phyloP scores from a whole-genome alignment of 2,797 vertebrate genomes.

The Thunnus albacares region DNA sequence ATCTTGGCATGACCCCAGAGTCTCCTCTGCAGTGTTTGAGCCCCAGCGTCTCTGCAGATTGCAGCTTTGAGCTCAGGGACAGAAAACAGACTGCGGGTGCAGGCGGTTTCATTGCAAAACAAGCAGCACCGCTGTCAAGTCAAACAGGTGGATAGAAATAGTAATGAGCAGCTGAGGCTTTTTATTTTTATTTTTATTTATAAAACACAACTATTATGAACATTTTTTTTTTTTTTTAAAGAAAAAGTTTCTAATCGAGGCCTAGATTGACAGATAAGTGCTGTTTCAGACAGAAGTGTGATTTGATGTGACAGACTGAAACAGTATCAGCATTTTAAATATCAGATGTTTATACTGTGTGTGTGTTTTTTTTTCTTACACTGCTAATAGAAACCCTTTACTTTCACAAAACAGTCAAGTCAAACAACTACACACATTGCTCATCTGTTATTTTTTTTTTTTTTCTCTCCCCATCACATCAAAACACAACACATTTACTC shows the following conservation, averaged over 20 bases:
- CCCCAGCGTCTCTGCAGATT: constrained; percentile 28
- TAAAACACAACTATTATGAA: background rate
- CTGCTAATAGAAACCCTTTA: background rate
- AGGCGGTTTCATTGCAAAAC: constrained; percentile 1
- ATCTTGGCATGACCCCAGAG: constrained; percentile 33
- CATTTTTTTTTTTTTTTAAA: background rate
- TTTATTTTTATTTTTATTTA: background rate
- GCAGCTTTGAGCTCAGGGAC: constrained; percentile 29
- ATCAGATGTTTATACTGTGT: too few species aligned
- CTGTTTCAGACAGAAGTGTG: too few species aligned
- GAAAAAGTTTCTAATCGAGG: background rate
- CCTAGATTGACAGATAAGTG: background rate
- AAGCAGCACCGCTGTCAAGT: background rate
- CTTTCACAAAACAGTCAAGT: background rate
- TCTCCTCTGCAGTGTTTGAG: constrained; percentile 38
- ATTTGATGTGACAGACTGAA: background rate
- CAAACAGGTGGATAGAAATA: constrained; percentile 30
- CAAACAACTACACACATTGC: background rate
- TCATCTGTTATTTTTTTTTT: background rate
- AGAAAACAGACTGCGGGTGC: constrained; percentile 6
- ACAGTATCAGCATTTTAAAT: background rate
- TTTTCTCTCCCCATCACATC: background rate
- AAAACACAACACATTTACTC: constrained; percentile 26
- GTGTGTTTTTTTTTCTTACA: too few species aligned
- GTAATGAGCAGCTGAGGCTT: background rate